Conservation (phyloP, 1,140 invertebrate species). For the Theocolax elegans region DNA sequence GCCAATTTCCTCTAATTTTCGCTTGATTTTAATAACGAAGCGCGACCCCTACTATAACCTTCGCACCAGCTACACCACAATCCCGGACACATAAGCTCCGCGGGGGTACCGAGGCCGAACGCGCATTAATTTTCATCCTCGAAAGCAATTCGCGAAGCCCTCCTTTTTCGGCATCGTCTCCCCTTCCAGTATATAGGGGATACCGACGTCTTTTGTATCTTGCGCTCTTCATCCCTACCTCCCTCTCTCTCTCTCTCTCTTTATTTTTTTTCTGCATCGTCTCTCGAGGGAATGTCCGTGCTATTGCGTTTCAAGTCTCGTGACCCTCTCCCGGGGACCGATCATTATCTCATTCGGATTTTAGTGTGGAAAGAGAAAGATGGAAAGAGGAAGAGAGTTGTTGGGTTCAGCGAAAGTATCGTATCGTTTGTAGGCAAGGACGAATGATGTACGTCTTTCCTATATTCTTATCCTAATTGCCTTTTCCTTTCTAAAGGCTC, state of each 20-base stretch:
- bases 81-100: constrained; percentile 17
- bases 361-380: neutral
- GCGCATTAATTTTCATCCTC: constrained; percentile 39
- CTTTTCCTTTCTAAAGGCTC: constrained; percentile 2
- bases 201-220: constrained; percentile 19
- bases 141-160: constrained; percentile 36
- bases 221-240: neutral
- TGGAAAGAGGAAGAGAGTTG: neutral
- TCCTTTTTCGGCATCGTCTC: neutral
- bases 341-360: constrained; percentile 61
- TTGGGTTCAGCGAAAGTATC: neutral
- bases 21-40: constrained; percentile 34
- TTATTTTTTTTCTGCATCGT: constrained; percentile 12
- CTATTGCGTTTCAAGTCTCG: constrained; percentile 55
- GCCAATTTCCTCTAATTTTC: constrained; percentile 38
- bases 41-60: neutral
- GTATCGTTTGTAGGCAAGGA: too few relatives aligned
- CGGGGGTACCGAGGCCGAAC: neutral
- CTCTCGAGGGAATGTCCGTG: constrained; percentile 56
- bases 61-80: too few relatives aligned
- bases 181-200: constrained; percentile 8
- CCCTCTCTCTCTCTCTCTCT: constrained; percentile 8
- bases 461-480: constrained; percentile 21
- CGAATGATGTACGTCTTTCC: neutral
- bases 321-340: constrained; percentile 51